Percentiles rank a stretch among this genome's conserved stretches.
Conservation (phyloP, 2,888 invertebrate species). For the Linhomoeus sp. region DNA sequence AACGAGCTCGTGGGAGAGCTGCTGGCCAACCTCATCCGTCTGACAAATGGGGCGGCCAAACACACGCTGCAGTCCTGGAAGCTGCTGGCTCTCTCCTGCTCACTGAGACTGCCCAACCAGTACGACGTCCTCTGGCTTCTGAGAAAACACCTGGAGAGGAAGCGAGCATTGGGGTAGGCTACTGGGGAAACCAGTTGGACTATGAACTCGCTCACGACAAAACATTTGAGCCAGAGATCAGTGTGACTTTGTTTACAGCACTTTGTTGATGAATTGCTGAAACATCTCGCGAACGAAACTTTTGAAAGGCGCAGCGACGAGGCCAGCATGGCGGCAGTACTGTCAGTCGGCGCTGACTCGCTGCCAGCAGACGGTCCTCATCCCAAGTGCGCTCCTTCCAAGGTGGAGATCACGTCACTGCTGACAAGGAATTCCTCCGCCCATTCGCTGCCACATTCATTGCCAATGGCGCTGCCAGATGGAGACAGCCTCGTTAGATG, state of each 20-base stretch:
- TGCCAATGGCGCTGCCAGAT: constrained; percentile 67
- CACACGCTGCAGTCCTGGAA: constrained; percentile 55
- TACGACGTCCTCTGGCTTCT: constrained; percentile 83
- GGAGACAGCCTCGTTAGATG: not conserved
- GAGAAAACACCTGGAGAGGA: constrained; percentile 58
- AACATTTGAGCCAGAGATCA: too few species aligned
- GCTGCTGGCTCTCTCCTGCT: constrained; percentile 69
- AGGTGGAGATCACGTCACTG: constrained; percentile 82
- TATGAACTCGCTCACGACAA: too few species aligned
- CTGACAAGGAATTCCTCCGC: constrained; percentile 88
- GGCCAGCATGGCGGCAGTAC: constrained; percentile 84
- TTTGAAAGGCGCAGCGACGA: constrained; percentile 51
- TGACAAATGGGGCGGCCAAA: constrained; percentile 49
- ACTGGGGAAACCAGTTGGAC: too few species aligned
- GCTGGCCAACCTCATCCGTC: constrained; percentile 68
- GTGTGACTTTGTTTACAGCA: not conserved
- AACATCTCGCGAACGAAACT: constrained; percentile 15
- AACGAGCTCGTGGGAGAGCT: constrained; percentile 78
- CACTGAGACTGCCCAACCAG: constrained; percentile 82
- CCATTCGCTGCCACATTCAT: constrained; percentile 85
- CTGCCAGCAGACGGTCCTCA: constrained; percentile 35
- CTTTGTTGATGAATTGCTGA: constrained; percentile 3
- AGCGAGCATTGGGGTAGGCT: not conserved
- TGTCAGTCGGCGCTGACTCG: constrained; percentile 77
- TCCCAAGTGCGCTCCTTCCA: constrained; percentile 56